Conservation (phyloP, 2,888 invertebrate species). For the Drosophila heteroneura region DNA sequence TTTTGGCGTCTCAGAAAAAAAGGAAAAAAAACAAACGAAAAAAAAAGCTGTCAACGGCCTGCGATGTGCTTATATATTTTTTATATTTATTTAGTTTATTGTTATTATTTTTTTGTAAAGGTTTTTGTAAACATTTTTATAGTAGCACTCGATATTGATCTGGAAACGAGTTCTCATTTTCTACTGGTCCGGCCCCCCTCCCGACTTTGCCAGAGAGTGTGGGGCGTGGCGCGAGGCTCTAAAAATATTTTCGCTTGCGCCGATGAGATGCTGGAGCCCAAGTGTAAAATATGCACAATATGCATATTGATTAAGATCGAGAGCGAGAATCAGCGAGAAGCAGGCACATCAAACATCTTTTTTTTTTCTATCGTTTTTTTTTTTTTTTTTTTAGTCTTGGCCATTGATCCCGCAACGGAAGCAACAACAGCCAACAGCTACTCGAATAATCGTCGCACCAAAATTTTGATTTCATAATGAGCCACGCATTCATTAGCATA, state of each 20-base stretch:
- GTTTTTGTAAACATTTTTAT: constrained; percentile 56
- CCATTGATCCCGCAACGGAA: constrained; percentile 46
- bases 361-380: neutral
- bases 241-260: constrained; percentile 40
- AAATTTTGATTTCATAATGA: constrained; percentile 34
- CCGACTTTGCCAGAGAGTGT: neutral
- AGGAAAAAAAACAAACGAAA: neutral
- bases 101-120: constrained; percentile 24
- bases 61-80: constrained; percentile 26
- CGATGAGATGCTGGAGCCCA: constrained; percentile 2
- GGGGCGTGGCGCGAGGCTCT: constrained; percentile 36
- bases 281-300: constrained; percentile 30
- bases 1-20: constrained; percentile 17
- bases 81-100: constrained; percentile 23
- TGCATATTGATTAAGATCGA: constrained; percentile 31
- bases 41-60: constrained; percentile 59
- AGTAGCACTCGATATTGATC: constrained; percentile 16
- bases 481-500: constrained; percentile 45
- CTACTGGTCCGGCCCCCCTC: constrained; percentile 42
- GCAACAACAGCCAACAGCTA: constrained; percentile 39
- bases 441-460: neutral
- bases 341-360: neutral
- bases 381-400: constrained; percentile 18
- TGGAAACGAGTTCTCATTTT: constrained; percentile 42
- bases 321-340: neutral